These are phyloP conservation scores for Riparia riparia DNA, from an alignment of 2,113 vertebrate species.

Conservation along the genomic window DNA sequence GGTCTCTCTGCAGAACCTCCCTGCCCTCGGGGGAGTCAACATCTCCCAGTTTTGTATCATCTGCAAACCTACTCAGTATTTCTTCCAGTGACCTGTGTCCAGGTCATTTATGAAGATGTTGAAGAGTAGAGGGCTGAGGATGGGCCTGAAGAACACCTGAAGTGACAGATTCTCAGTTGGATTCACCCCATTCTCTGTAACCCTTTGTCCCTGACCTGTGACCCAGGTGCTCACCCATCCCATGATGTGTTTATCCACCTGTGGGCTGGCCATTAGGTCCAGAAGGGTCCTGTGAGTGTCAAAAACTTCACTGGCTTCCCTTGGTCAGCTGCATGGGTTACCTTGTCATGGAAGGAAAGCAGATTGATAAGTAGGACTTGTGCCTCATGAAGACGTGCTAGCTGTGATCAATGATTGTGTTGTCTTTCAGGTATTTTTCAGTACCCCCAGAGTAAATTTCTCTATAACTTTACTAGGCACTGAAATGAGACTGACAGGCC, in stretches of 20 bases:
- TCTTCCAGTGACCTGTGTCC: background rate
- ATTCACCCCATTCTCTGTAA: no score
- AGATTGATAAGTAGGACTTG: background rate
- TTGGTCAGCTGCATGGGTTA: background rate
- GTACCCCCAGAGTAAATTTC: background rate
- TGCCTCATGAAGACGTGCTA: no score
- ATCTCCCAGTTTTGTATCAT: background rate
- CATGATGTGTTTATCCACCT: background rate
- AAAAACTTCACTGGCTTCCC: background rate
- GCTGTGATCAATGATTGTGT: rapidly evolving
- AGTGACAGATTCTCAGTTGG: no score
- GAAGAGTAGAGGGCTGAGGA: background rate
- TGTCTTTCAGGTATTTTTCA: background rate
- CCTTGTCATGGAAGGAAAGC: background rate
- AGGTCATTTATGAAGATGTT: no score
- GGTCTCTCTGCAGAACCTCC: background rate
- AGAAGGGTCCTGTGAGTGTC: background rate
- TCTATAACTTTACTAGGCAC: background rate
- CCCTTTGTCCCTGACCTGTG: background rate
- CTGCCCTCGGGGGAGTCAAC: background rate
- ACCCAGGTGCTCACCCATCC: background rate
- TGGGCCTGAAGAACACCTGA: background rate
- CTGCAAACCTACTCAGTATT: background rate
- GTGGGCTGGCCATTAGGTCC: background rate
- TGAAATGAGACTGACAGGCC: background rate